Evolutionary conservation across 2,888 invertebrate genomes (phyloP), one percentile per base, ranked within the genome.

Genomic region (Mimas tiliae): DNA sequence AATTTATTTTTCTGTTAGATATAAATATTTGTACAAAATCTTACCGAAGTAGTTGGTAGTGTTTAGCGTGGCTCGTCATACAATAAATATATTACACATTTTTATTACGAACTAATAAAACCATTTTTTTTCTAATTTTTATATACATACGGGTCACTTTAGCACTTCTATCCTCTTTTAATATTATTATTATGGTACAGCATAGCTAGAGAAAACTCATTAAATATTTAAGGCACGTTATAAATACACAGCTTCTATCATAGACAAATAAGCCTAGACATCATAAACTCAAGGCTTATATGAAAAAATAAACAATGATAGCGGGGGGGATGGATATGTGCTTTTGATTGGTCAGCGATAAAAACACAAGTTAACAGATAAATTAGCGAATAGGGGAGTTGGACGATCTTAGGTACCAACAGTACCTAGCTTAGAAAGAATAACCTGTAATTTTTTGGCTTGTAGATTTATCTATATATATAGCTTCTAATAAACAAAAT

Each of bases 1-100:
- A 38, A 34, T 34, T 48, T 50, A 19, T 50, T 50, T 50, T 48
- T 58, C 42, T 42, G 42, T 19, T 38, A 19, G 6, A 42, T 58
- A 58, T 55, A 55, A 55, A 55, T 58, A 58, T 58, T 58, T 58
- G 38, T 58, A 58, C 58, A 58, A 58, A 42, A 42, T 42, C 42
- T 58, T 58, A 58, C 12, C 19, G 58, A 58, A 38, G 58, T 42
- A 58, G 16, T 42, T 19, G 38, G 42, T 38, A 42, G 16, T 33
- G 33, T 38, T 11, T 19, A 42, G 58, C 42, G 58, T 19, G 19
- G 58, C 19, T 19, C 19, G 38, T 12, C 42, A 58, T 38, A 58
- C 58, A 58, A 58, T 42, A 58, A 58, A 58, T 58, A 58, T 42
- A 58, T 19, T 58, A 53, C 14, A 42, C 19, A 11, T 42, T 58